Conservation (phyloP, 64 coral and sea anemone genomes). For the Orbicella faveolata region DNA sequence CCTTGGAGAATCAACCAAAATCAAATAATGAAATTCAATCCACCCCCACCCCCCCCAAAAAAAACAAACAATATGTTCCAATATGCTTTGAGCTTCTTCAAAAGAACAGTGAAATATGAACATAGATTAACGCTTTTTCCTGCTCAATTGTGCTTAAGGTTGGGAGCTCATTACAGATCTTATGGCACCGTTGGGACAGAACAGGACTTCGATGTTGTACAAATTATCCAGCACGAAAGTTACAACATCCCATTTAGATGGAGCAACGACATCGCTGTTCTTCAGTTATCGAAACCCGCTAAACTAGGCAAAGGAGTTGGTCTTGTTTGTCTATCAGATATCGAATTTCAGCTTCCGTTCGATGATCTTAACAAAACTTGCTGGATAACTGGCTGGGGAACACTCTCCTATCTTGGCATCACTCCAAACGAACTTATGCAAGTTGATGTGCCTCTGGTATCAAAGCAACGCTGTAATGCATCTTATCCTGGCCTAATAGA, state of each 20-base stretch:
- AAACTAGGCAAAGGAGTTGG: constrained; percentile 21
- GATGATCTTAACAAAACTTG: constrained; percentile 2
- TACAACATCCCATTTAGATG: background rate
- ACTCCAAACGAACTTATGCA: constrained; percentile 51
- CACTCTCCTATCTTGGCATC: constrained; percentile 20
- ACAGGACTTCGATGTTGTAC: background rate
- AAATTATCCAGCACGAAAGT: background rate
- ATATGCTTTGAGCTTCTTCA: no score
- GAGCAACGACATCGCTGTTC: constrained; percentile 9
- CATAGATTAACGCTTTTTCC: background rate
- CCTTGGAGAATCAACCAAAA: no score
- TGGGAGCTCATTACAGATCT: constrained; percentile 24
- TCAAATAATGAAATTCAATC: no score
- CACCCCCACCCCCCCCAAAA: no score
- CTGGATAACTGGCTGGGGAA: constrained; percentile 70
- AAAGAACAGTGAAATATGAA: background rate
- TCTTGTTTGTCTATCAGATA: constrained; percentile 16
- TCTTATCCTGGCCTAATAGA: constrained; percentile 6
- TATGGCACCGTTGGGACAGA: background rate
- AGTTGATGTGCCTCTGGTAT: constrained; percentile 59
- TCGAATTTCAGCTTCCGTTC: constrained; percentile 1
- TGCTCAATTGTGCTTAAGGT: background rate
- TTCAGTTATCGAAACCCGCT: constrained; percentile 4
- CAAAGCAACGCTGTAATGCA: background rate
- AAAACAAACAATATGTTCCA: no score